Conservation (phyloP, 2,113 vertebrate species). For the Pao palembangensis region DNA sequence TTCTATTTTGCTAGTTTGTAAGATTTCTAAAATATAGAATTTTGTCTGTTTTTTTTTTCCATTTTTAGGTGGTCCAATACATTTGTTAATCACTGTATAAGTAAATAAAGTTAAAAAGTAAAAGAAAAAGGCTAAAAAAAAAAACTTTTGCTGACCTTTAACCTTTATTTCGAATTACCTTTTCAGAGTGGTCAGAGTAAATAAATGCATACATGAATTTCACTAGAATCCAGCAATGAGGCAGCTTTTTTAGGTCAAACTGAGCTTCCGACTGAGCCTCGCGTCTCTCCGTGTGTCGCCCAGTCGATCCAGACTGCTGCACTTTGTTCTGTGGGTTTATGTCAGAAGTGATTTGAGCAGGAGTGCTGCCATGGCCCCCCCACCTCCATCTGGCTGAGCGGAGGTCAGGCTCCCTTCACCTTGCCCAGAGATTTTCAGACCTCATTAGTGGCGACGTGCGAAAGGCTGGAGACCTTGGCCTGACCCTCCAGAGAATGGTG, state of each 20-base stretch:
- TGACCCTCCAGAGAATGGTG: slow-evolving; percentile 61
- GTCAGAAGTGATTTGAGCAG: slow-evolving; percentile 53
- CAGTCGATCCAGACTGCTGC: slow-evolving; percentile 12
- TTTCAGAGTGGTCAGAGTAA: neutral
- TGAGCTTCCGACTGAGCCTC: slow-evolving; percentile 19
- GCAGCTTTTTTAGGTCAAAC: slow-evolving; percentile 8
- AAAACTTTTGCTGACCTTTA: no score
- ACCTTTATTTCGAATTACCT: no score
- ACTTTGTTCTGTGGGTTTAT: slow-evolving; percentile 45
- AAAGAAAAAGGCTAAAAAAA: no score
- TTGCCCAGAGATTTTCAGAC: slow-evolving; percentile 51
- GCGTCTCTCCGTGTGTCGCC: slow-evolving; percentile 22
- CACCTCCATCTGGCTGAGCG: slow-evolving; percentile 28
- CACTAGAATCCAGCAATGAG: no score
- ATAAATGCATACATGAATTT: neutral
- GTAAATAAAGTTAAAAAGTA: no score
- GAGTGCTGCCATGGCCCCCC: slow-evolving; percentile 19
- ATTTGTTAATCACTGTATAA: no score
- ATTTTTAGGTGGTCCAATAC: no score
- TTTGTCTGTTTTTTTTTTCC: no score
- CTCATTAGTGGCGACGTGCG: slow-evolving; percentile 69
- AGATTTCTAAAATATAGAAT: no score
- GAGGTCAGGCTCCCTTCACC: slow-evolving; percentile 58
- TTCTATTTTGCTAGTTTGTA: no score
- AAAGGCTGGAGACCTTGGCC: slow-evolving; percentile 60